A percentile compares a stretch with the other conserved stretches of the same genome.
Evolutionary conservation across 2,113 vertebrate species (phyloP).

Genomic region (Indicator maculatus): DNA sequence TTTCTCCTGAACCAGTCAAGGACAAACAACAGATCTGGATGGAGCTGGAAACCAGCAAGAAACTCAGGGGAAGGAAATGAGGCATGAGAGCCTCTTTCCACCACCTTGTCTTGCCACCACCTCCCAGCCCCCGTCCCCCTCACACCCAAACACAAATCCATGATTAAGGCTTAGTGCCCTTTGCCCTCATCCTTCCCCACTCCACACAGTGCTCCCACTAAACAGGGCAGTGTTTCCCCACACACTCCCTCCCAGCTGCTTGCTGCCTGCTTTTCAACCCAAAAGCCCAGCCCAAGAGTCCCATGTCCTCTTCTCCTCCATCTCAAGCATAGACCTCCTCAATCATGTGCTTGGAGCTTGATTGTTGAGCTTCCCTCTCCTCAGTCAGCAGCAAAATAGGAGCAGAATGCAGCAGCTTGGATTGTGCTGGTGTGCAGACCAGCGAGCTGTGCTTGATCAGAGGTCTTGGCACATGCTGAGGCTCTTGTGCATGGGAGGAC

Average conservation of each 20-base stretch:
- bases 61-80: slow-evolving; percentile 47
- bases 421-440: not conserved
- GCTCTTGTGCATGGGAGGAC: not conserved
- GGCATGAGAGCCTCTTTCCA: not conserved
- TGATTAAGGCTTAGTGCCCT: slow-evolving; percentile 26
- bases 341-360: not conserved
- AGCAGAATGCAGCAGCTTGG: not conserved
- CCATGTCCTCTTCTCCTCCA: not conserved
- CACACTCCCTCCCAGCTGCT: not conserved
- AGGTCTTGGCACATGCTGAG: not conserved
- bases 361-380: not conserved
- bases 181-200: not conserved
- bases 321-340: not conserved
- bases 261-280: not conserved
- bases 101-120: not conserved
- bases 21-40: slow-evolving; percentile 59
- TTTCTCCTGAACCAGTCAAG: slow-evolving; percentile 40
- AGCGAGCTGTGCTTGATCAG: not conserved
- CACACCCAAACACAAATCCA: slow-evolving; percentile 6
- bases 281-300: not conserved
- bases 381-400: not conserved
- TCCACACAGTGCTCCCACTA: not conserved
- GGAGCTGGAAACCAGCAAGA: slow-evolving; percentile 58
- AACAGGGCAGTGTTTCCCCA: not conserved
- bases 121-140: not conserved